Conservation (phyloP, 1,140 invertebrate genomes). For the Drosophila lacteicornis region DNA sequence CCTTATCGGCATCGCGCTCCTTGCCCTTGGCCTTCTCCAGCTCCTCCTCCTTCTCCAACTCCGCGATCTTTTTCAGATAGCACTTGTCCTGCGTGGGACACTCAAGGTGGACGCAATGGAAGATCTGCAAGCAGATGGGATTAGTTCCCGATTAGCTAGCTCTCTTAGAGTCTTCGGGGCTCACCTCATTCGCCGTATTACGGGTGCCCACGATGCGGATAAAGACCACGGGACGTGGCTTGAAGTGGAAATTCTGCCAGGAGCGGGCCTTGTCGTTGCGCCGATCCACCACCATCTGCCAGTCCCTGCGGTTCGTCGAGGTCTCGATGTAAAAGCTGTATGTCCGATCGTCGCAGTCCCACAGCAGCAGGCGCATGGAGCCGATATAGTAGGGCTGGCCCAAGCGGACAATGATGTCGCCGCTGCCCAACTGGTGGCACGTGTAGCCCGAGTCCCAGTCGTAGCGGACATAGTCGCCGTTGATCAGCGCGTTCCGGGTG, state of each 20-base stretch:
- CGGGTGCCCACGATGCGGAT: conserved; percentile 97
- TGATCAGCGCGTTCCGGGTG: conserved; percentile 96
- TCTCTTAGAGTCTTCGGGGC: no score
- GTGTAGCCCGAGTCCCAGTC: conserved; percentile 99
- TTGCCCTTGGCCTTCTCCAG: conserved; percentile 19
- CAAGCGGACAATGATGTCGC: conserved; percentile 96
- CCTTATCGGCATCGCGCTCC: conserved; percentile 8
- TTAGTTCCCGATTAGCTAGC: neutral
- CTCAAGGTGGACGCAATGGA: conserved; percentile 99
- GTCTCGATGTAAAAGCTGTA: conserved; percentile 99
- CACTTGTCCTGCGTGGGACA: conserved; percentile 90
- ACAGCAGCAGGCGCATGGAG: conserved; percentile 96
- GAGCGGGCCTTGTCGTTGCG: conserved; percentile 86
- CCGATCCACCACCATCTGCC: conserved; percentile 94
- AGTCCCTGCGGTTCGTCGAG: conserved; percentile 95
- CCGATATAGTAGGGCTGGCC: conserved; percentile 97
- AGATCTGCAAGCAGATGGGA: conserved; percentile 88
- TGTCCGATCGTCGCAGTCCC: conserved; percentile 98
- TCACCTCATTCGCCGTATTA: conserved; percentile 98
- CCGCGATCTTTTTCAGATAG: conserved; percentile 62
- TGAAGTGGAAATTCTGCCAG: conserved; percentile 96
- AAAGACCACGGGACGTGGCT: conserved; percentile 94
- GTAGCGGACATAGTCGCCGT: conserved; percentile 97
- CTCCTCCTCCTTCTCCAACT: conserved; percentile 29
- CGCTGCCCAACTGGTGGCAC: conserved; percentile 98